Percentiles rank a stretch among this genome's conserved stretches.
phyloP scores from a whole-genome alignment of 2,113 vertebrate species.

The Alosa alosa region DNA sequence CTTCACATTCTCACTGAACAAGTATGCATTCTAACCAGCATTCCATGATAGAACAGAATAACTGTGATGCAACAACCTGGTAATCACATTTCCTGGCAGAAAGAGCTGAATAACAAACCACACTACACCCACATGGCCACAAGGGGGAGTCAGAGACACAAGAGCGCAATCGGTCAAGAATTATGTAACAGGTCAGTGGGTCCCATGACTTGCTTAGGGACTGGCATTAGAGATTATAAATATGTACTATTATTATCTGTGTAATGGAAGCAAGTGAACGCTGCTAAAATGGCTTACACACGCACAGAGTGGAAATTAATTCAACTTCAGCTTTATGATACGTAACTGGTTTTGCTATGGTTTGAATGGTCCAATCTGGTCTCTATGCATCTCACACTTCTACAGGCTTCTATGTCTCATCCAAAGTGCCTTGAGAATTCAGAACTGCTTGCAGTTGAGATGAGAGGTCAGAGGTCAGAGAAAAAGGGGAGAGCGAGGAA shows the following conservation, averaged over 20 bases:
- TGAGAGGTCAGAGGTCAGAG: background rate
- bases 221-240: background rate
- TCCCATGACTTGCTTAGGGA: background rate
- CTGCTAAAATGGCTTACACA: background rate
- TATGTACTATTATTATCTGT: background rate
- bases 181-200: background rate
- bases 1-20: background rate
- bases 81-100: background rate
- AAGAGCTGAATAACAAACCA: background rate
- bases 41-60: background rate
- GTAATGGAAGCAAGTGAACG: background rate
- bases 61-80: background rate
- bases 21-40: background rate
- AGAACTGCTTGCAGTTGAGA: background rate
- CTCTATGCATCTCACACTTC: background rate
- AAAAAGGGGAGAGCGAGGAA: conserved; percentile 25
- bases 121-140: background rate
- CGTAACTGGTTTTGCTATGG: background rate
- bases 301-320: background rate
- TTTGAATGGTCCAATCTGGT: background rate
- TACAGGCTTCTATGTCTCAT: background rate
- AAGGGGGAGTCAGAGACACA: background rate
- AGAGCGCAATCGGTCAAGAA: background rate
- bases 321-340: background rate
- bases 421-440: background rate